Conservation (phyloP, 2,888 invertebrate species). For the Trileptium ribeirensis region DNA sequence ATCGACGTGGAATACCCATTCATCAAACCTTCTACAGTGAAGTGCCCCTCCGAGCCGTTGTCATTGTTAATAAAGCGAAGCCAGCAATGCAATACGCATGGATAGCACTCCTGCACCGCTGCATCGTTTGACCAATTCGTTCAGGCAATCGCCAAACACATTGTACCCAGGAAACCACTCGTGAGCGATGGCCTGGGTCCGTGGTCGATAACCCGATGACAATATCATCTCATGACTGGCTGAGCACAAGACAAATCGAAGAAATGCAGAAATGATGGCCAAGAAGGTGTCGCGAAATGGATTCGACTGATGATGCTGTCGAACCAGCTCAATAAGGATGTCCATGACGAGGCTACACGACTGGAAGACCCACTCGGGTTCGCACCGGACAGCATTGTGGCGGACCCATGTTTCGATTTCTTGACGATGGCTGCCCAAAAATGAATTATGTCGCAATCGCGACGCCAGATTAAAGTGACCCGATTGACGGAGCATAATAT, state of each 20-base stretch:
- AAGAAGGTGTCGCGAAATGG: not conserved
- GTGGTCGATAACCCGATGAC: not conserved
- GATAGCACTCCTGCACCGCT: too few relatives aligned
- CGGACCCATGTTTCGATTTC: not conserved
- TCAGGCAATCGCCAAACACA: not conserved
- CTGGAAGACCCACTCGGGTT: not conserved
- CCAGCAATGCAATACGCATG: too few relatives aligned
- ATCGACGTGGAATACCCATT: too few relatives aligned
- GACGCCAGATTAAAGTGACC: not conserved
- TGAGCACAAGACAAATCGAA: not conserved
- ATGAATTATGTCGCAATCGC: not conserved
- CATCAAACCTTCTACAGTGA: too few relatives aligned
- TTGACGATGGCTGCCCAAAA: not conserved
- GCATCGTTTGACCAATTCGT: not conserved
- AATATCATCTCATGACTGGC: not conserved
- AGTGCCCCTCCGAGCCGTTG: too few relatives aligned
- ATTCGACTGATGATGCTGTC: not conserved
- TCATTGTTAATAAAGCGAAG: too few relatives aligned
- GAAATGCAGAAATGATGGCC: not conserved
- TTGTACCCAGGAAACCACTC: not conserved
- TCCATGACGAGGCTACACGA: not conserved
- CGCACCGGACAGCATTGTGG: not conserved
- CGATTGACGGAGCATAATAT: not conserved
- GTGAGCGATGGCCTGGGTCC: not conserved
- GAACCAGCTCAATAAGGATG: not conserved